Percentiles rank a stretch among this genome's conserved stretches.
phyloP scores from a whole-genome alignment of 2,113 vertebrate species.

The Tenebrosternarchus preto region DNA sequence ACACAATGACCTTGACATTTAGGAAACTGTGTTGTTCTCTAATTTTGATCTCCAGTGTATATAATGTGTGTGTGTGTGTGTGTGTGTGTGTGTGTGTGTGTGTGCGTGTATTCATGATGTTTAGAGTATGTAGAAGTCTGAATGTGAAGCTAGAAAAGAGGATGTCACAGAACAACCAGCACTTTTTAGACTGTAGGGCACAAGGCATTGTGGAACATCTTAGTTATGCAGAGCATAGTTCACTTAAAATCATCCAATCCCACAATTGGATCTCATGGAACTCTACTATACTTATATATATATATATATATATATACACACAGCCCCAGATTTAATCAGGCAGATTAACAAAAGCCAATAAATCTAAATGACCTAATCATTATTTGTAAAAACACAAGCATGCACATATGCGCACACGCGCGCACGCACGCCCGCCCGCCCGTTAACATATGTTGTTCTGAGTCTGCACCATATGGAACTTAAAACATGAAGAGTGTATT shows the following conservation, averaged over 20 bases:
- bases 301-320: not conserved
- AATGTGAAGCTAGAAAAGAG: conserved; percentile 38
- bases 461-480: conserved; percentile 36
- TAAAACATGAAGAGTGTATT: not conserved
- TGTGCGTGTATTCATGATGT: not conserved
- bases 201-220: conserved; percentile 36
- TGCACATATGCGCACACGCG: not conserved
- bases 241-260: not conserved
- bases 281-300: not conserved
- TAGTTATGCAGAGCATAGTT: conserved; percentile 33
- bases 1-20: too few relatives aligned
- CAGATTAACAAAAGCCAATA: conserved; percentile 10
- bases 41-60: too few relatives aligned
- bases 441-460: conserved; percentile 29
- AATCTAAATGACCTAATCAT: conserved; percentile 16
- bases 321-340: not conserved
- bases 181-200: conserved; percentile 37
- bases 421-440: not conserved
- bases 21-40: too few relatives aligned
- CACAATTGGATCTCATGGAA: not conserved
- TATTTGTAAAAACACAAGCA: not conserved
- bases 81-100: too few relatives aligned
- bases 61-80: too few relatives aligned
- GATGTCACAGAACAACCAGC: conserved; percentile 36
- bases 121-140: conserved; percentile 29